Base-by-base conservation (phyloP, 2,113 vertebrate species). In the Gobius niger region DNA sequence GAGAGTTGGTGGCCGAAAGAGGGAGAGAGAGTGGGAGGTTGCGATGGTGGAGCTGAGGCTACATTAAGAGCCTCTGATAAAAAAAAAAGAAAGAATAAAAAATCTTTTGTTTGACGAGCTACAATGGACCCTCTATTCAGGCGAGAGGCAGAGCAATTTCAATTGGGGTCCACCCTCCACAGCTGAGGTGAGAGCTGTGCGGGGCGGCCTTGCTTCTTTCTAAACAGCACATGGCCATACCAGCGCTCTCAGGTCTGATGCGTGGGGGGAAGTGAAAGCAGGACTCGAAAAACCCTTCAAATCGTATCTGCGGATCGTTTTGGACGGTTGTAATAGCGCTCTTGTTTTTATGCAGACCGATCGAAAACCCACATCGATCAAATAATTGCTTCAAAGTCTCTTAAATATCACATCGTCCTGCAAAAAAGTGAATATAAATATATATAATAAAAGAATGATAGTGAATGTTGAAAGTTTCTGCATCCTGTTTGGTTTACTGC, bases 41-140 rank as follows among this genome's bases (percentile, higher is more conserved):
- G 24, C 7, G 40, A 40, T 14, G 56, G 24, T 7, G 56, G 6
- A 70, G 76, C 70, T 81, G 89, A 85, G 82, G 88, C 77, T 88
- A 90, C 94, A 95, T 97, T 96, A 97, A 96, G 95, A 95, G 94
- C 87, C 93, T 93, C 90, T 94, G 95, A 97, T 96, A 95, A 97
- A 87, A 94, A 92, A 57, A 18, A 9, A 52, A 24, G 24, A 34
- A 34, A 34, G 24, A 34, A 34, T 34, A 97, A 84, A 94, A 92
- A 60, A 92, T 87, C 94, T 96, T 93, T 98, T 98, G 96, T 99
- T 96, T 97, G 96, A 96, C 93, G 77, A 65, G 75, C 86, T 81
- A 92, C 92, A 92, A 92, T 92, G 82, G 89, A 83, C 83, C 82
- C 74, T 89, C 90, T 72, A 90, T 92, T 91, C 63, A 60, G 50